Percentiles rank a stretch among this genome's conserved stretches.
phyloP scores from a whole-genome alignment of 53 echinoderm and acorn worm genomes.

The Temnopleurus reevesii region DNA sequence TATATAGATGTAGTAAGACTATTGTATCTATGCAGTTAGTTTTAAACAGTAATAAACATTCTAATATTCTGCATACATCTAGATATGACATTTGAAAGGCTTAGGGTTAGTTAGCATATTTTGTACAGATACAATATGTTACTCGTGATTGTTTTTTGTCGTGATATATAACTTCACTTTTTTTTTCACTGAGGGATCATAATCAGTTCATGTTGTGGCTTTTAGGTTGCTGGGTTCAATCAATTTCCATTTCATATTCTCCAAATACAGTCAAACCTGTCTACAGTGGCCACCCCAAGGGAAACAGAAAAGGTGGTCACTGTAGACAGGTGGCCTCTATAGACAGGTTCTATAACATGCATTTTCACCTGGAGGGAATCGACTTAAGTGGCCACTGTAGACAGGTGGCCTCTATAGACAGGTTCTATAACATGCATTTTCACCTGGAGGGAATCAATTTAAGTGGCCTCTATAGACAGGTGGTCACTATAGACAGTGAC shows the following conservation, averaged over 20 bases:
- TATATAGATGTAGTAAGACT: neutral
- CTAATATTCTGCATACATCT: neutral
- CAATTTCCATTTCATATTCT: neutral
- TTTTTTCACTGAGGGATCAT: neutral
- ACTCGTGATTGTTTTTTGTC: too few species aligned
- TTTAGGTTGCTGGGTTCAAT: neutral
- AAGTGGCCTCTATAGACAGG: too few species aligned
- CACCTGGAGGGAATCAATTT: too few species aligned
- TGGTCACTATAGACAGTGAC: too few species aligned
- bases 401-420: too few species aligned
- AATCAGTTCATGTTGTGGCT: neutral
- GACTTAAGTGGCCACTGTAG: too few species aligned
- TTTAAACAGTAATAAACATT: neutral
- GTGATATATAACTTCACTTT: too few species aligned
- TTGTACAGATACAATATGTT: neutral
- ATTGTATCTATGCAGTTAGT: neutral
- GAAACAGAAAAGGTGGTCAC: too few species aligned
- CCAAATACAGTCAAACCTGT: neutral
- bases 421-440: too few species aligned
- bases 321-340: too few species aligned
- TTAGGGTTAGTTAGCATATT: neutral
- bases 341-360: too few species aligned
- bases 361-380: too few species aligned
- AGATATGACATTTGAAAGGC: neutral
- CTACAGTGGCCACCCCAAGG: neutral